phyloP scores from a whole-genome alignment of 2,888 invertebrate species.

The Xanthostigma xanthostigma region DNA sequence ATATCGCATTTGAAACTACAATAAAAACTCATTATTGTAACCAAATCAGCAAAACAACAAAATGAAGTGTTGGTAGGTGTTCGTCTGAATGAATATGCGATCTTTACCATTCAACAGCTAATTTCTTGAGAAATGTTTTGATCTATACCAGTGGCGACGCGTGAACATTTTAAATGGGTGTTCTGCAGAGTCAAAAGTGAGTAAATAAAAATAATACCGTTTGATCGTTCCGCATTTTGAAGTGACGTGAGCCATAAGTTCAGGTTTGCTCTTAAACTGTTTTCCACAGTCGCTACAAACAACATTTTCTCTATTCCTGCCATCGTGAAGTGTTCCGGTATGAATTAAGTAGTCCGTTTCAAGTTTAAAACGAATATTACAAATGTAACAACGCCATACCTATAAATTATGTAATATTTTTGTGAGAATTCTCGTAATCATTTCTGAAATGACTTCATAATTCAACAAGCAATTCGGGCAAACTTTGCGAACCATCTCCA shows the following conservation, averaged over 20 bases:
- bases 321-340: constrained; percentile 26
- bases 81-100: too few relatives aligned
- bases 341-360: constrained; percentile 26
- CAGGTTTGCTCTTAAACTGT: constrained; percentile 27
- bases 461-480: too few relatives aligned
- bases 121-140: too few relatives aligned
- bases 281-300: constrained; percentile 30
- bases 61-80: too few relatives aligned
- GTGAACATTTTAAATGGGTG: too few relatives aligned
- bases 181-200: too few relatives aligned
- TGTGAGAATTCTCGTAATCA: too few relatives aligned
- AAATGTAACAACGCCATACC: constrained; percentile 8
- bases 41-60: neutral
- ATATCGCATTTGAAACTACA: constrained; percentile 15
- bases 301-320: constrained; percentile 22
- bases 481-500: too few relatives aligned
- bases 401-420: constrained; percentile 2
- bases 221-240: constrained; percentile 31
- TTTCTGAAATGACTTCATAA: too few relatives aligned
- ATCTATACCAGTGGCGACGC: too few relatives aligned
- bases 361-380: constrained; percentile 19
- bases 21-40: neutral
- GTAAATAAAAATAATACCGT: constrained; percentile 12
- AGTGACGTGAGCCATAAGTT: constrained; percentile 22
- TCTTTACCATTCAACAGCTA: too few relatives aligned